A percentile compares a stretch with the other conserved stretches of the same genome.
phyloP scores from a whole-genome alignment of 2,113 vertebrate genomes.

The Corythaixoides concolor region DNA sequence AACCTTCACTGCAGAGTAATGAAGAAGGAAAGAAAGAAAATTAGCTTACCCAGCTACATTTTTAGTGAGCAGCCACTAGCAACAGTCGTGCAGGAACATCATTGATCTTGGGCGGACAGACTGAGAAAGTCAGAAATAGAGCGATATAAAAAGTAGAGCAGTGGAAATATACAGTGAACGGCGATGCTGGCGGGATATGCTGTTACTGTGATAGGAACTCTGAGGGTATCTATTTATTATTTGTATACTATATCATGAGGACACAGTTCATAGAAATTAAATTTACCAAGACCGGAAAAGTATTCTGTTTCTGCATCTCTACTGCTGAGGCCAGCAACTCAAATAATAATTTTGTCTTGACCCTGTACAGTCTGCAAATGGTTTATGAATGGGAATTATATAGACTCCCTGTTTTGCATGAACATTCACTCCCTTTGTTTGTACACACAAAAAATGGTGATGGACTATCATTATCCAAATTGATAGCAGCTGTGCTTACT shows the following conservation, averaged over 20 bases:
- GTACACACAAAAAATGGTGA: constrained; percentile 66
- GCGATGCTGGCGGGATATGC: not conserved
- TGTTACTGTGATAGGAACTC: not conserved
- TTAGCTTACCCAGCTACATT: constrained; percentile 22
- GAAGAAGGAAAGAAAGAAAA: constrained; percentile 42
- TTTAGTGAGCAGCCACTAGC: constrained; percentile 12
- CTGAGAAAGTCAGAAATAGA: not conserved
- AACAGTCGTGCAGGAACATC: not conserved
- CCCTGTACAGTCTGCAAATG: constrained; percentile 42
- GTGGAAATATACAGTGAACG: not conserved
- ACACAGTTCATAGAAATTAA: constrained; percentile 42
- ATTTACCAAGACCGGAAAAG: constrained; percentile 42
- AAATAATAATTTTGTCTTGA: constrained; percentile 59
- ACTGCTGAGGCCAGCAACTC: constrained; percentile 35
- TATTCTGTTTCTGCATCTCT: constrained; percentile 30
- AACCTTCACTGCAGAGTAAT: constrained; percentile 3
- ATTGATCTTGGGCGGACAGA: constrained; percentile 14
- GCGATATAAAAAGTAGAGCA: not conserved
- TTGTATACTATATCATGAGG: constrained; percentile 12
- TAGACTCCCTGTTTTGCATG: constrained; percentile 48
- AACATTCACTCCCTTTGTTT: constrained; percentile 51
- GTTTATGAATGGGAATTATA: constrained; percentile 61
- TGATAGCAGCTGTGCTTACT: constrained; percentile 79
- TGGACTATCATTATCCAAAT: constrained; percentile 77
- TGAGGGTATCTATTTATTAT: constrained; percentile 12